Percentiles rank a stretch among this genome's conserved stretches.
phyloP scores from a whole-genome alignment of 2,113 vertebrate species.

The Tupaia chinensis region DNA sequence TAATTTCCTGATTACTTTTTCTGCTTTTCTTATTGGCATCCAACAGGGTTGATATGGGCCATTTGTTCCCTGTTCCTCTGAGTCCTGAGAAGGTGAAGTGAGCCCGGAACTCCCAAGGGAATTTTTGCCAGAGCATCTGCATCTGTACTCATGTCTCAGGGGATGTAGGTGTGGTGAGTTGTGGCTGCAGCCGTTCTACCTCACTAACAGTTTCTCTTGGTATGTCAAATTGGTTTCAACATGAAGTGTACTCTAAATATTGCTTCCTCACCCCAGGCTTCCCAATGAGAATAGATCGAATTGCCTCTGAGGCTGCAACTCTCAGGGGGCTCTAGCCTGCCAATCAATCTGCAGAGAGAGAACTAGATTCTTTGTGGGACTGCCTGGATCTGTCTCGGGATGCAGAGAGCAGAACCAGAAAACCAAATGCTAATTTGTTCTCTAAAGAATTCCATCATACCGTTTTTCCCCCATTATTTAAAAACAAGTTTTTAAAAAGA shows the following conservation, averaged over 20 bases:
- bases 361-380: background rate
- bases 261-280: slow-evolving; percentile 46
- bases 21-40: background rate
- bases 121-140: background rate
- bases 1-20: background rate
- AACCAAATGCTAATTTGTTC: background rate
- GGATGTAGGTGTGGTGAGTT: background rate
- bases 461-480: background rate
- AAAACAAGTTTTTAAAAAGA: background rate
- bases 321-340: background rate
- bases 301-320: background rate
- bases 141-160: slow-evolving; percentile 39
- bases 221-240: slow-evolving; percentile 7
- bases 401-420: background rate
- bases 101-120: background rate
- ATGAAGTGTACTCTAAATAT: slow-evolving; percentile 20
- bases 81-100: background rate
- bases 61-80: background rate
- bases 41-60: background rate
- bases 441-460: background rate
- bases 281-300: slow-evolving; percentile 15
- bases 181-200: background rate
- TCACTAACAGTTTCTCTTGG: background rate
- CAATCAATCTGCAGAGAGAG: slow-evolving; percentile 1
- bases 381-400: background rate